These are phyloP conservation scores for Rattus norvegicus DNA, from an alignment of 2,113 vertebrate species.

Conservation along the genomic window DNA sequence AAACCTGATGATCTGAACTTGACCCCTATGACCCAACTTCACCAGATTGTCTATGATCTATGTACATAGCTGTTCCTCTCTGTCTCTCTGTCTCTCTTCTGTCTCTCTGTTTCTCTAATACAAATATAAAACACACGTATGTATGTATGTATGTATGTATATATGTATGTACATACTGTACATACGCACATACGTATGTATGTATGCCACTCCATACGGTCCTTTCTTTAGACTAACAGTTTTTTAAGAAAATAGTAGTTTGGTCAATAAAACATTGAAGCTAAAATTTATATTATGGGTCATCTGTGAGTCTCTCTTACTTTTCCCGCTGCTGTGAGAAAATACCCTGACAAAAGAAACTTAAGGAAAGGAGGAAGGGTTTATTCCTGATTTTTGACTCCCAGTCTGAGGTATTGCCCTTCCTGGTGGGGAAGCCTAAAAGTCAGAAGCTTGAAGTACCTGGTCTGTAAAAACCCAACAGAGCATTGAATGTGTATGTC, in stretches of 20 bases:
- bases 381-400: background rate
- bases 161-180: background rate
- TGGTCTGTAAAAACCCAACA: background rate
- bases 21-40: background rate
- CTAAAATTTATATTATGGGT: background rate
- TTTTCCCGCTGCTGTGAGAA: background rate
- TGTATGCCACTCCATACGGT: background rate
- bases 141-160: background rate
- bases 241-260: background rate
- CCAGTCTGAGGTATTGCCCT: background rate
- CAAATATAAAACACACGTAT: too few species aligned
- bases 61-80: background rate
- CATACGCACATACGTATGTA: too few species aligned
- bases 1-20: background rate
- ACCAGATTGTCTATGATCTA: background rate
- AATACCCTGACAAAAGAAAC: background rate
- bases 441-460: background rate
- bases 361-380: background rate
- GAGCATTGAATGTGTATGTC: background rate
- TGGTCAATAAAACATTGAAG: slow-evolving; percentile 40
- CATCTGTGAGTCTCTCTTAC: background rate
- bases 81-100: background rate
- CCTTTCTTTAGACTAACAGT: background rate
- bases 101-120: background rate
- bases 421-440: background rate